Conservation (phyloP, 2,797 vertebrate species). For the Bucorvus abyssinicus region DNA sequence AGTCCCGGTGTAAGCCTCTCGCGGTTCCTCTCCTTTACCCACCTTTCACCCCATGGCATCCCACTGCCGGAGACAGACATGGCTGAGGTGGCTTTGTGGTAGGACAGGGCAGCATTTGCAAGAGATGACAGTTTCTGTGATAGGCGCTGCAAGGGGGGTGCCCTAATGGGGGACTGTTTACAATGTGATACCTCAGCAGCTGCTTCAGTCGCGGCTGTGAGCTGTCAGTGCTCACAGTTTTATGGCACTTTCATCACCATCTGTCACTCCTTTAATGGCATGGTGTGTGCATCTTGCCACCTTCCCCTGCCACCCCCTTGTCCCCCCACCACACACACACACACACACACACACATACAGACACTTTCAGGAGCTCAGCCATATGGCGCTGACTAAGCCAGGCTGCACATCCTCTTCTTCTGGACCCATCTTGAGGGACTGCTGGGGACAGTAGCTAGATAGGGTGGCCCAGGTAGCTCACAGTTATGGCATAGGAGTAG, state of each 20-base stretch:
- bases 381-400: background rate
- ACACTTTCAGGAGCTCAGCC: background rate
- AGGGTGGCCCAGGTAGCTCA: background rate
- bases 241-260: conserved; percentile 61
- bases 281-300: background rate
- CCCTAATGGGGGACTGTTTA: background rate
- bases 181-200: conserved; percentile 49
- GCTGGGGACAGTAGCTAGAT: background rate
- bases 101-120: background rate
- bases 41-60: background rate
- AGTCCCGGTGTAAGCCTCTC: fast-evolving
- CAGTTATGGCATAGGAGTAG: background rate
- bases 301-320: background rate
- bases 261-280: conserved; percentile 48
- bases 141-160: background rate
- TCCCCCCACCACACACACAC: background rate
- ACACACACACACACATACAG: background rate
- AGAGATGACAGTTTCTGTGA: conserved; percentile 1
- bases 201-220: conserved; percentile 10
- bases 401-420: background rate
- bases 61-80: background rate
- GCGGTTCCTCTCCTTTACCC: fast-evolving
- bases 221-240: conserved; percentile 37
- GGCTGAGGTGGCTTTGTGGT: background rate
- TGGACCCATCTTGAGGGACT: background rate